Conservation (phyloP, 1,140 invertebrate species). For the Ceratosolen solmsi region DNA sequence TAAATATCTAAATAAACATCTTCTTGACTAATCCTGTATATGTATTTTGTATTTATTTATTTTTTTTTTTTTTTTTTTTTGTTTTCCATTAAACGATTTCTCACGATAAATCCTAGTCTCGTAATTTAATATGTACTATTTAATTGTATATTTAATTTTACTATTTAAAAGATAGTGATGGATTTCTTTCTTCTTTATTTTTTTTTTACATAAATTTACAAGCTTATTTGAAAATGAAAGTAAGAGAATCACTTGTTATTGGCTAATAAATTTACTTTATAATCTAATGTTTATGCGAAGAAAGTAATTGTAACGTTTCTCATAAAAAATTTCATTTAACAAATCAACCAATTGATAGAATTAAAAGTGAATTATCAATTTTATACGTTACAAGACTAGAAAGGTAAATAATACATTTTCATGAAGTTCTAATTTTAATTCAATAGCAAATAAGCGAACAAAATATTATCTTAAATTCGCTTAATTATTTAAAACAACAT, state of each 20-base stretch:
- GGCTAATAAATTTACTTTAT: constrained; percentile 6
- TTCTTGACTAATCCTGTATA: constrained; percentile 11
- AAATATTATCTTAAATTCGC: background rate
- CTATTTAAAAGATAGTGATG: background rate
- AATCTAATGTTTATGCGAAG: background rate
- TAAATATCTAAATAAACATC: constrained; percentile 27
- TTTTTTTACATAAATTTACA: constrained; percentile 10
- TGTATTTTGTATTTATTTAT: too few relatives aligned
- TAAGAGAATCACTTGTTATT: background rate
- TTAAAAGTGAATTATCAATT: background rate
- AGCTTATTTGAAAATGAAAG: constrained; percentile 16
- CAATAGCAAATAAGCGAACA: background rate
- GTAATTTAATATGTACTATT: background rate
- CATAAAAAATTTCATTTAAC: background rate
- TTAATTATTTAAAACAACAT: too few relatives aligned
- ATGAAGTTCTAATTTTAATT: background rate
- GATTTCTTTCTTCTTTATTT: background rate
- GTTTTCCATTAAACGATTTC: background rate
- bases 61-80: too few relatives aligned
- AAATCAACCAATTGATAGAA: background rate
- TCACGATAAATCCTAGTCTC: background rate
- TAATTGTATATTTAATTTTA: too few relatives aligned
- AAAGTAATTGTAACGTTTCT: background rate
- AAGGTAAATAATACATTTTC: background rate
- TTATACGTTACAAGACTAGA: background rate